Percentiles rank a stretch among this genome's conserved stretches.
Conservation (phyloP, 2,888 invertebrate genomes). For the Cordilura impudica region DNA sequence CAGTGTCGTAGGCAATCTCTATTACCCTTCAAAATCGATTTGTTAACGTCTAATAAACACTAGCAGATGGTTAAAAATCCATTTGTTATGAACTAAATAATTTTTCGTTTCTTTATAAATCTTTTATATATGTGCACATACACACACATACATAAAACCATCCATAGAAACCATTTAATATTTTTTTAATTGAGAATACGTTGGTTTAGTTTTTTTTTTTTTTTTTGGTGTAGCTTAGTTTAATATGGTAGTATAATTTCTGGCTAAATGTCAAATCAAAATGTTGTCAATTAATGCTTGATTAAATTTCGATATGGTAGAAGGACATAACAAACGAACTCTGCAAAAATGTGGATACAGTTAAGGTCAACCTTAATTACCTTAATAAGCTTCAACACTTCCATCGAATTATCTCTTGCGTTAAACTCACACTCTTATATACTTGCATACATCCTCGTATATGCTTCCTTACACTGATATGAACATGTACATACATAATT, state of each 20-base stretch:
- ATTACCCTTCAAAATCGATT: no score
- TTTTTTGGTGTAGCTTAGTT: no score
- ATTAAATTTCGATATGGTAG: conserved; percentile 42
- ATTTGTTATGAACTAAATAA: no score
- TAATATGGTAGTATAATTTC: background rate
- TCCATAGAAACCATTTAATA: background rate
- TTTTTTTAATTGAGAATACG: background rate
- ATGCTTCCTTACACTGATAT: conserved; percentile 2
- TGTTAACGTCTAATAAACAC: no score
- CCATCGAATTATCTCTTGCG: conserved; percentile 29
- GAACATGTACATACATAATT: conserved; percentile 3
- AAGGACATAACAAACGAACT: conserved; percentile 2
- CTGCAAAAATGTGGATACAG: conserved; percentile 13
- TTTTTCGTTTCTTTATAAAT: no score
- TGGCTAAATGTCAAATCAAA: conserved; percentile 36
- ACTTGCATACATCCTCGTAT: no score
- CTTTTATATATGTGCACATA: no score
- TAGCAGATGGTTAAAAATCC: no score
- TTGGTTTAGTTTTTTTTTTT: background rate
- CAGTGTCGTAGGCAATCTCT: no score
- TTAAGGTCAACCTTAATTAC: conserved; percentile 52
- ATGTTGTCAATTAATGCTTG: conserved; percentile 24
- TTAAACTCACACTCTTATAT: no score
- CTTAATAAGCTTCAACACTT: conserved; percentile 49
- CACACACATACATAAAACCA: no score